These are phyloP conservation scores for Ommatoiulus sabulosus DNA, from an alignment of 2,888 invertebrate genomes.

Conservation along the genomic window DNA sequence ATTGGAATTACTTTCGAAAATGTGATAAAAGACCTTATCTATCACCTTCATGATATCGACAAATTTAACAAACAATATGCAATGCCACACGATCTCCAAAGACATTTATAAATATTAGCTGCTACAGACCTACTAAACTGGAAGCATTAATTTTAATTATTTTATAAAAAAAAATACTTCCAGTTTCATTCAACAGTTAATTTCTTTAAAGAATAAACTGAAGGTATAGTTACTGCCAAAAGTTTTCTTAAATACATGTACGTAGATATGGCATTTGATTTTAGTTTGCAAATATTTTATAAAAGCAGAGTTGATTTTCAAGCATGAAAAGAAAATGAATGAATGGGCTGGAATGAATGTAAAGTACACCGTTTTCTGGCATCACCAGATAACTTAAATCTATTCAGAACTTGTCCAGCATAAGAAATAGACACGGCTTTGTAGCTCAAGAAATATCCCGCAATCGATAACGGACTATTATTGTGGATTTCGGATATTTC, in stretches of 20 bases:
- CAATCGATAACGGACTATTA: not conserved
- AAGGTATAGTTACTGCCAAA: not conserved
- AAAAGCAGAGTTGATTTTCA: not conserved
- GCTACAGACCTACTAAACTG: not conserved
- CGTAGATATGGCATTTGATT: not conserved
- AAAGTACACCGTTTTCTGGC: not conserved
- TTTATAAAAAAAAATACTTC: too few relatives aligned
- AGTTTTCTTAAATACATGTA: not conserved
- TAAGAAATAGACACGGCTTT: not conserved
- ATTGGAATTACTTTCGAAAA: not conserved
- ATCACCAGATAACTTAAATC: not conserved
- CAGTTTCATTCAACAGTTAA: too few relatives aligned
- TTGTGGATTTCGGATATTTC: too few relatives aligned
- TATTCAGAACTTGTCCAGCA: not conserved
- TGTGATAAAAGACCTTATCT: not conserved
- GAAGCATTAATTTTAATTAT: not conserved
- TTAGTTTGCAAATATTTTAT: not conserved
- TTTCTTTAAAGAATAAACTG: too few relatives aligned
- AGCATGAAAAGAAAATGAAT: not conserved
- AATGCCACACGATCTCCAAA: not conserved
- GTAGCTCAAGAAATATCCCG: not conserved
- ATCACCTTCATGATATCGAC: not conserved
- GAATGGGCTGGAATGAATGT: not conserved
- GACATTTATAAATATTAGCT: not conserved
- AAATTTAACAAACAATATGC: not conserved